Evolutionary conservation across 35 echinoderm and acorn worm species (phyloP).

Genomic region (Strongylocentrotus purpuratus): DNA sequence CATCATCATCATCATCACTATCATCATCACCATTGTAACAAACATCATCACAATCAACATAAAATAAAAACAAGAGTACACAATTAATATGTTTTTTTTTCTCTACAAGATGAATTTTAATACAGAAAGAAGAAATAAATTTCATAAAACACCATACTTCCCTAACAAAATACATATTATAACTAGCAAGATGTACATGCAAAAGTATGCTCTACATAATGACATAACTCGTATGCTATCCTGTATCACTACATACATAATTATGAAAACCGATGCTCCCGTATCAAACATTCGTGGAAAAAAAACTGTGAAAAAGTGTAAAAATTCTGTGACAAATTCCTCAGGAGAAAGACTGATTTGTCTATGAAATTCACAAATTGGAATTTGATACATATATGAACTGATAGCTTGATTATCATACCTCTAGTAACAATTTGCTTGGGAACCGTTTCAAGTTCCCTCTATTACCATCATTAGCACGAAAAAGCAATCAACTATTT

Average conservation of each 20-base stretch:
- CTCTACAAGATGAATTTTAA: constrained; percentile 44
- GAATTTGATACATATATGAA: not conserved
- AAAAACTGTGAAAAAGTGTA: constrained; percentile 10
- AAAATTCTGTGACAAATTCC: not conserved
- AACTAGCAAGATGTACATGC: constrained; percentile 19
- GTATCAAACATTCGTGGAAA: constrained; percentile 21
- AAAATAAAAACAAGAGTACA: not conserved
- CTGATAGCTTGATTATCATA: not conserved
- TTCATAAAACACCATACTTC: constrained; percentile 22
- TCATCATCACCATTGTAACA: not conserved
- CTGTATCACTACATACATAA: constrained; percentile 12
- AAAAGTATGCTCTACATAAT: constrained; percentile 34
- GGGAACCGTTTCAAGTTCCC: not conserved
- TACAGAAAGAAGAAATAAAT: constrained; percentile 32
- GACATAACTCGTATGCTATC: not conserved
- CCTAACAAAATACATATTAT: not conserved
- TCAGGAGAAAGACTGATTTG: not conserved
- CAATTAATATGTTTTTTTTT: not conserved
- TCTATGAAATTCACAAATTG: not conserved
- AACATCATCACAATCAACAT: not conserved
- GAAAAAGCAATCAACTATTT: not conserved
- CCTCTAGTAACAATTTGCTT: constrained; percentile 2
- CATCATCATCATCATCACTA: not conserved
- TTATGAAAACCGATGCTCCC: not conserved
- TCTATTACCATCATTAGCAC: constrained; percentile 13